phyloP scores from a whole-genome alignment of 2,113 vertebrate species.

The Pyxicephalus adspersus region DNA sequence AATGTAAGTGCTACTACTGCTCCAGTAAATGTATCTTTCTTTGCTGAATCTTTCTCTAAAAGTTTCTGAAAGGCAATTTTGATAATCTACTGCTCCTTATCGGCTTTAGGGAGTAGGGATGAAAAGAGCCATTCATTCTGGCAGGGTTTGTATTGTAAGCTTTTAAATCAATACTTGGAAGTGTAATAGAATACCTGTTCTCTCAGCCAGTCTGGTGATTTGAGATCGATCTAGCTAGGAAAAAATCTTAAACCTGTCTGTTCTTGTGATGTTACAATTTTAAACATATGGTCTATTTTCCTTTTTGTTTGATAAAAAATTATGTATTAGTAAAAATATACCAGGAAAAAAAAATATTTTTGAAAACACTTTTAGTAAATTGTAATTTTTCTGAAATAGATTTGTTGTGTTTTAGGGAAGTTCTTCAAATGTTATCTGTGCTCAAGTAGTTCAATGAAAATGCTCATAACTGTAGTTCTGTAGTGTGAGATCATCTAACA shows the following conservation, averaged over 20 bases:
- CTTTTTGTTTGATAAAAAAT: not conserved
- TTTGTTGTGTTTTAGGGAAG: too few species aligned
- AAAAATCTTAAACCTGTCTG: not conserved
- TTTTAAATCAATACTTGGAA: conserved; percentile 49
- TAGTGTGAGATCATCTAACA: too few species aligned
- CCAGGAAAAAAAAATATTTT: too few species aligned
- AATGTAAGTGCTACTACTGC: not conserved
- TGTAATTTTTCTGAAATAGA: not conserved
- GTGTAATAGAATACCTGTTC: conserved; percentile 29
- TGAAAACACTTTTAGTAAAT: not conserved
- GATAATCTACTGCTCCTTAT: conserved; percentile 34
- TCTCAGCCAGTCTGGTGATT: conserved; percentile 5
- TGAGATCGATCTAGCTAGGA: not conserved
- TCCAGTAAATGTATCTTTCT: not conserved
- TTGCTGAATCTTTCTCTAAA: not conserved
- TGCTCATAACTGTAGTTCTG: too few species aligned
- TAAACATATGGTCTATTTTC: conserved; percentile 1
- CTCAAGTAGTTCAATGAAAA: too few species aligned
- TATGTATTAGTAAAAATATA: too few species aligned
- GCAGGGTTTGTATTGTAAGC: conserved; percentile 49
- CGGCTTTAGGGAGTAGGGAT: conserved; percentile 38
- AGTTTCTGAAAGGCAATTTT: not conserved
- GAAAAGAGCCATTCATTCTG: conserved; percentile 57
- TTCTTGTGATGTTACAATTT: not conserved
- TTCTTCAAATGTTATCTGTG: not conserved